phyloP scores from a whole-genome alignment of 2,888 invertebrate genomes.

The Andrena trimmerana region DNA sequence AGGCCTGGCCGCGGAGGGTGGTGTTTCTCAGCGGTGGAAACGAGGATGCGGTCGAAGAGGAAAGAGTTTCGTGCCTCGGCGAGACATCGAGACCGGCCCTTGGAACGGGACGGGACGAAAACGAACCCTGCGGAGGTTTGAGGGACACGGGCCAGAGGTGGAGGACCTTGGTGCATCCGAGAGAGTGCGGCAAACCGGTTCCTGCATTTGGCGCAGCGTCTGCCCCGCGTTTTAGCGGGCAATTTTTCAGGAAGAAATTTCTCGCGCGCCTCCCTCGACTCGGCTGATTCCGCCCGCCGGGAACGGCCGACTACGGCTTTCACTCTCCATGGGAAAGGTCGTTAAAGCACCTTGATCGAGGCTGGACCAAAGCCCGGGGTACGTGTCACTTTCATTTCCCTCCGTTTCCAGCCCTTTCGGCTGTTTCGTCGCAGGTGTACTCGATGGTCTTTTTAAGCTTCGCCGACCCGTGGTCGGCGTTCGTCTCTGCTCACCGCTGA shows the following conservation, averaged over 20 bases:
- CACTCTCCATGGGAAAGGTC: constrained; percentile 42
- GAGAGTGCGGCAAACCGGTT: constrained; percentile 73
- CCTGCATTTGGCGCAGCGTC: constrained; percentile 70
- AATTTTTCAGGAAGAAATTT: constrained; percentile 64
- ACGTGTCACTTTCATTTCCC: constrained; percentile 22
- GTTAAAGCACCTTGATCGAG: neutral
- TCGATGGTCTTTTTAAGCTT: neutral
- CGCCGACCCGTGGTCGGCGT: neutral
- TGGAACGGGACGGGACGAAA: constrained; percentile 32
- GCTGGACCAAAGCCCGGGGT: constrained; percentile 44
- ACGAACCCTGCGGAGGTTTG: constrained; percentile 37
- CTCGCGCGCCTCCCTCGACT: constrained; percentile 23
- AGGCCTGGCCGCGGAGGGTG: constrained; percentile 4
- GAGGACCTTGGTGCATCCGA: constrained; percentile 58
- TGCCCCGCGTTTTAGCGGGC: constrained; percentile 36
- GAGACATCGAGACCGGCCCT: constrained; percentile 35
- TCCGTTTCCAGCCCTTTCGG: no score
- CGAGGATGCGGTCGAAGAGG: constrained; percentile 38
- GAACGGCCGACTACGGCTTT: constrained; percentile 21
- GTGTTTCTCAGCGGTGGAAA: constrained; percentile 7
- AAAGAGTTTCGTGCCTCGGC: constrained; percentile 28
- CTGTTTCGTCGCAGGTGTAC: constrained; percentile 9
- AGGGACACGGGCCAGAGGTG: constrained; percentile 57
- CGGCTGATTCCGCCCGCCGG: neutral
- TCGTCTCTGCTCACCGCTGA: neutral